Conservation (phyloP, 1,140 invertebrate species). For the Phthorimaea operculella region DNA sequence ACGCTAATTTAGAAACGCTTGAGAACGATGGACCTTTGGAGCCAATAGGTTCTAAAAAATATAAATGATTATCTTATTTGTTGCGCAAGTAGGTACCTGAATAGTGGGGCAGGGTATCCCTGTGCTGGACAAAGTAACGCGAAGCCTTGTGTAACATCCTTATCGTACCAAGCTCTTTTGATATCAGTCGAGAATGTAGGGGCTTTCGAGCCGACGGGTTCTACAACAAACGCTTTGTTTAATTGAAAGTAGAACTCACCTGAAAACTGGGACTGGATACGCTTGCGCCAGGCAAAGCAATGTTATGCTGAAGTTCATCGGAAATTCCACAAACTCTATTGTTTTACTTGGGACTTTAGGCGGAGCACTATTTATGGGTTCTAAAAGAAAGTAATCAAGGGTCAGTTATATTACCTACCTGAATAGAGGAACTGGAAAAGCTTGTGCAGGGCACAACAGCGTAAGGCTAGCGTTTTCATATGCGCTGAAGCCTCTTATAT, state of each 20-base stretch:
- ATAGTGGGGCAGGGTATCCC: constrained; percentile 68
- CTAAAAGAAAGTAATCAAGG: constrained; percentile 57
- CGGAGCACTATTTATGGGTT: constrained; percentile 68
- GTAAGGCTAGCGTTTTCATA: constrained; percentile 69
- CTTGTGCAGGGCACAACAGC: constrained; percentile 73
- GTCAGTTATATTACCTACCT: constrained; percentile 72
- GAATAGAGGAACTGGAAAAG: constrained; percentile 74
- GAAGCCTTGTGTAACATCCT: constrained; percentile 39
- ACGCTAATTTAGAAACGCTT: constrained; percentile 71
- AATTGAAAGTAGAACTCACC: constrained; percentile 60
- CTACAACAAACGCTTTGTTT: constrained; percentile 52
- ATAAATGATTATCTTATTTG: neutral
- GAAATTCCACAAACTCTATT: constrained; percentile 59
- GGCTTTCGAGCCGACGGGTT: constrained; percentile 74
- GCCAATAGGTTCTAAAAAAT: constrained; percentile 64
- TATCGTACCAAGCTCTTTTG: constrained; percentile 57
- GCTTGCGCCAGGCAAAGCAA: constrained; percentile 75
- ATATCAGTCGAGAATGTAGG: constrained; percentile 72
- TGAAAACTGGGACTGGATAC: constrained; percentile 73
- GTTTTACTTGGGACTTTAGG: constrained; percentile 70
- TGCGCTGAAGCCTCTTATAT: constrained; percentile 74
- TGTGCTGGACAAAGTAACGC: constrained; percentile 47
- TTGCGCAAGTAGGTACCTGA: constrained; percentile 68
- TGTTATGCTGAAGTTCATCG: constrained; percentile 63
- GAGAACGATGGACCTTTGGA: constrained; percentile 72